A percentile compares a stretch with the other conserved stretches of the same genome.
Conservation (phyloP, 2,888 invertebrate genomes). For the Parascotia fuliginaria region DNA sequence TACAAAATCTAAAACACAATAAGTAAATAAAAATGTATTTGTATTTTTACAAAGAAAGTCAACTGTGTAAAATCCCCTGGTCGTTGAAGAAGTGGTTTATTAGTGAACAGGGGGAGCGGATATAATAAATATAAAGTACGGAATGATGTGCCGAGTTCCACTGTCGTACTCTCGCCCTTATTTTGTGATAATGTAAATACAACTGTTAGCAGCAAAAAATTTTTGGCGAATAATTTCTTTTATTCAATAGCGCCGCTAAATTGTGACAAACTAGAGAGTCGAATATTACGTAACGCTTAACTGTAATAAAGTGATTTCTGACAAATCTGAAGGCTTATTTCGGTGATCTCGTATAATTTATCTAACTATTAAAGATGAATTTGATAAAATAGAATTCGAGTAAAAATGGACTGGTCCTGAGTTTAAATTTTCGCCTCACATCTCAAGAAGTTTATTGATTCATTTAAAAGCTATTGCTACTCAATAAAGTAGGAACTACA, state of each 20-base stretch:
- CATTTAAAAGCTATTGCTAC: too few species aligned
- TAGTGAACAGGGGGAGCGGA: conserved; percentile 54
- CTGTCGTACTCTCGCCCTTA: conserved; percentile 32
- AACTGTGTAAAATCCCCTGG: conserved; percentile 44
- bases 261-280: conserved; percentile 14
- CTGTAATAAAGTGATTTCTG: conserved; percentile 10
- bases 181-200: conserved; percentile 48
- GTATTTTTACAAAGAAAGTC: too few species aligned
- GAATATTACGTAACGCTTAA: conserved; percentile 12
- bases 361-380: too few species aligned
- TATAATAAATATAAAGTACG: conserved; percentile 57
- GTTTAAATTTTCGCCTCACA: too few species aligned
- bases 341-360: too few species aligned
- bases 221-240: conserved; percentile 37
- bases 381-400: too few species aligned
- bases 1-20: too few species aligned
- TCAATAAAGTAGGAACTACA: too few species aligned
- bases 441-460: too few species aligned
- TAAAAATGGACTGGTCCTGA: too few species aligned
- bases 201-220: conserved; percentile 36
- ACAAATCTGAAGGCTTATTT: background rate
- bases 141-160: conserved; percentile 40
- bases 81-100: conserved; percentile 60
- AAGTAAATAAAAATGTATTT: too few species aligned
- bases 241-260: conserved; percentile 26